A percentile compares a stretch with the other conserved stretches of the same genome.
These are phyloP conservation scores for Mellilla xanthometata DNA, from an alignment of 2,888 invertebrate species.

Conservation along the genomic window DNA sequence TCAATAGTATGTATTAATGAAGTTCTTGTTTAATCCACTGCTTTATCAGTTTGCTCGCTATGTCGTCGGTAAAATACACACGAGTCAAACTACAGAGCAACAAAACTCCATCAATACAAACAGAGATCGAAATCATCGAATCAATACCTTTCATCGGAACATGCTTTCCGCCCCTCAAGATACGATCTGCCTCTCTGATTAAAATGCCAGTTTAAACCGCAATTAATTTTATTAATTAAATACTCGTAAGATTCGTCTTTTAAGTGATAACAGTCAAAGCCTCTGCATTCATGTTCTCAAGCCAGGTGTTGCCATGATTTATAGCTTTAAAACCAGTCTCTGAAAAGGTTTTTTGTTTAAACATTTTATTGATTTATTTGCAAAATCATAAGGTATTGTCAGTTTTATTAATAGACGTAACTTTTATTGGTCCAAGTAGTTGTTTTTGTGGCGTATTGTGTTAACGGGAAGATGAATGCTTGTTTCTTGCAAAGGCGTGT, in stretches of 20 bases:
- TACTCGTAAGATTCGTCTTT: slow-evolving; percentile 15
- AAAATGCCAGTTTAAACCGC: slow-evolving; percentile 20
- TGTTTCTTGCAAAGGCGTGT: neutral
- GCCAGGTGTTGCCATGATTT: slow-evolving; percentile 21
- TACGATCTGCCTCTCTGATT: slow-evolving; percentile 9
- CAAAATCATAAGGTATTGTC: slow-evolving; percentile 17
- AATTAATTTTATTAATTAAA: slow-evolving; percentile 48
- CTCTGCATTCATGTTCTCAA: slow-evolving; percentile 9
- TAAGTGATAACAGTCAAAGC: slow-evolving; percentile 22
- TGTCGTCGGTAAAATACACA: neutral
- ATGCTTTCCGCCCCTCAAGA: slow-evolving; percentile 10
- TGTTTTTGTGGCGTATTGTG: slow-evolving; percentile 1
- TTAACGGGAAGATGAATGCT: neutral
- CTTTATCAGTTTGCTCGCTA: neutral
- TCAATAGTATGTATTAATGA: too few relatives aligned
- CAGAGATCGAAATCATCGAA: slow-evolving; percentile 9
- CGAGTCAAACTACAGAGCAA: neutral
- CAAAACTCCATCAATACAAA: neutral
- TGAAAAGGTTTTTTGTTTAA: slow-evolving; percentile 11
- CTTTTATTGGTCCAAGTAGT: slow-evolving; percentile 6
- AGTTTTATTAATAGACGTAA: slow-evolving; percentile 19
- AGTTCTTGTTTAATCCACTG: too few relatives aligned
- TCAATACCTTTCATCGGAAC: slow-evolving; percentile 11
- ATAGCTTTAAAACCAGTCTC: slow-evolving; percentile 14
- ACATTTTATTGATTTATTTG: slow-evolving; percentile 23